Percentiles rank a stretch among this genome's conserved stretches.
Conservation (phyloP, 2,113 vertebrate species). For the Carollia perspicillata region DNA sequence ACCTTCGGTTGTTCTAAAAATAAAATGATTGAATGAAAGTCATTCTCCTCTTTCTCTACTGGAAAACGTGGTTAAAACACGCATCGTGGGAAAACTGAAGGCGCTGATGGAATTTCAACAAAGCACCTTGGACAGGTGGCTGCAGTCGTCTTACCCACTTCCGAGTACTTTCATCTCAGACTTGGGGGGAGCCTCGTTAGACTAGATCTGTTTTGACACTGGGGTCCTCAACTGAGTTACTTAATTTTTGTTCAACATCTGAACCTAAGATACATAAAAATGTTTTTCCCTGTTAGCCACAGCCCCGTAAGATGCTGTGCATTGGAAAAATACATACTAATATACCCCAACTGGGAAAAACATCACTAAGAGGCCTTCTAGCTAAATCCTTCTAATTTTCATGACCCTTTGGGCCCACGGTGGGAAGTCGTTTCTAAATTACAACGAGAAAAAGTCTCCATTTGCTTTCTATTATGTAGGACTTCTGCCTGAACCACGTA, state of each 20-base stretch:
- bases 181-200: background rate
- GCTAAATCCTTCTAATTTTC: conserved; percentile 23
- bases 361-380: background rate
- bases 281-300: conserved; percentile 6
- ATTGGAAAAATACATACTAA: conserved; percentile 7
- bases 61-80: background rate
- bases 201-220: background rate
- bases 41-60: background rate
- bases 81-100: background rate
- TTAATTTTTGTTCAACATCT: conserved; percentile 3
- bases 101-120: background rate
- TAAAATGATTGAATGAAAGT: background rate
- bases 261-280: background rate
- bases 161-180: background rate
- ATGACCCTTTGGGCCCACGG: background rate
- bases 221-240: background rate
- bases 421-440: background rate
- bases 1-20: background rate
- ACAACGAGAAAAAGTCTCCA: conserved; percentile 15
- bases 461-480: background rate
- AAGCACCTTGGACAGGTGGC: background rate
- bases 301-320: background rate
- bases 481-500: background rate
- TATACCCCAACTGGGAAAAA: conserved; percentile 24
- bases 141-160: background rate